These are phyloP conservation scores for Platygyra sinensis DNA, from an alignment of 64 coral and sea anemone species.

Conservation along the genomic window DNA sequence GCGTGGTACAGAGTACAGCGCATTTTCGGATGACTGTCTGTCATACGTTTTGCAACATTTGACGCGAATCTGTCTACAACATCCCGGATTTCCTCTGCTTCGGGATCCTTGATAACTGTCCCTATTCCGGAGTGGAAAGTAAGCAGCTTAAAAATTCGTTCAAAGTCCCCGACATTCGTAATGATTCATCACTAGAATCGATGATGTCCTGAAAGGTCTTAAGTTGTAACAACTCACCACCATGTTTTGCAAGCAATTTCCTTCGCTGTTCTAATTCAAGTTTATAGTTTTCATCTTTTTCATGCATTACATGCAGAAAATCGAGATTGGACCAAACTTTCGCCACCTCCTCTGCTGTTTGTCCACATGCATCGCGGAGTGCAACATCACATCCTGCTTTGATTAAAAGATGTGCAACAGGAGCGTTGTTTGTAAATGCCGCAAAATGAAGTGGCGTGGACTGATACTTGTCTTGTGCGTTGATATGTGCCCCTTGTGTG, in stretches of 20 bases:
- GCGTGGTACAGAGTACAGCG: slow-evolving; percentile 46
- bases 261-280: slow-evolving; percentile 5
- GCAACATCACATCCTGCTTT: slow-evolving; percentile 19
- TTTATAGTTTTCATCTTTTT: too few relatives aligned
- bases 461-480: slow-evolving; percentile 32
- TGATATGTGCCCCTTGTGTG: slow-evolving; percentile 34
- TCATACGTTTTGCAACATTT: too few relatives aligned
- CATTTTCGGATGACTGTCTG: slow-evolving; percentile 37
- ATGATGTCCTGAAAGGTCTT: slow-evolving; percentile 47
- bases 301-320: not conserved
- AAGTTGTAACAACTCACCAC: slow-evolving; percentile 24
- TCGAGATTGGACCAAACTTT: slow-evolving; percentile 36
- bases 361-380: slow-evolving; percentile 18
- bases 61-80: too few relatives aligned
- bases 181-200: slow-evolving; percentile 3
- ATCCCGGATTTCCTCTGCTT: too few relatives aligned
- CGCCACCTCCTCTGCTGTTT: slow-evolving; percentile 47
- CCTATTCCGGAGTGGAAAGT: too few relatives aligned
- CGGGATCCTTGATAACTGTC: too few relatives aligned
- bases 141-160: too few relatives aligned
- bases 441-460: slow-evolving; percentile 57
- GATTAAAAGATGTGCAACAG: slow-evolving; percentile 25
- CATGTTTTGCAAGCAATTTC: slow-evolving; percentile 38
- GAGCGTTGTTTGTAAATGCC: slow-evolving; percentile 27
- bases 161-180: slow-evolving; percentile 12